Evolutionary conservation across 2,113 vertebrate species (phyloP).

Genomic region (Actinemys pallida): DNA sequence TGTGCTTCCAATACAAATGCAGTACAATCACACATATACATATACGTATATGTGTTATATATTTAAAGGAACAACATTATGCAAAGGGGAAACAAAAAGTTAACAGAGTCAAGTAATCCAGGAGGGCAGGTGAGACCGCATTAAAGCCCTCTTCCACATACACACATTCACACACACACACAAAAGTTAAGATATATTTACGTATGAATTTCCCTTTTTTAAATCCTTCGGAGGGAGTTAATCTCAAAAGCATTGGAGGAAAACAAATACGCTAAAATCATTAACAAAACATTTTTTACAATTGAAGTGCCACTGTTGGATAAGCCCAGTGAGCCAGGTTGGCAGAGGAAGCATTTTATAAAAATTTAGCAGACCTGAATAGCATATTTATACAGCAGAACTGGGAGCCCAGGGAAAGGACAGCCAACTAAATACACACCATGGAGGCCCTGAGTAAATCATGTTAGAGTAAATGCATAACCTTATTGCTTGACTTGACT

Average conservation of each 20-base stretch:
- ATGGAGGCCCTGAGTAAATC: constrained; percentile 35
- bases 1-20: constrained; percentile 39
- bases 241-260: constrained; percentile 25
- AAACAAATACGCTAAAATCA: constrained; percentile 58
- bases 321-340: constrained; percentile 52
- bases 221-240: constrained; percentile 15
- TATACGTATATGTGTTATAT: neutral
- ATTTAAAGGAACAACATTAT: neutral
- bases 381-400: constrained; percentile 27
- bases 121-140: neutral
- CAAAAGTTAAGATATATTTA: neutral
- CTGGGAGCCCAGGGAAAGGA: constrained; percentile 29
- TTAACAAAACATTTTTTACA: constrained; percentile 53
- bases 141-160: neutral
- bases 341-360: constrained; percentile 37
- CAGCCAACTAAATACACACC: constrained; percentile 36
- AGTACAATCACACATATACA: neutral
- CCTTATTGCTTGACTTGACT: constrained; percentile 3
- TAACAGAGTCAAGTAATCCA: neutral
- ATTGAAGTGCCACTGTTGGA: constrained; percentile 27
- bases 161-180: neutral
- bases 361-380: constrained; percentile 51
- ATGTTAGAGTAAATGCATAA: constrained; percentile 30
- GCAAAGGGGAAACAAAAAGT: neutral
- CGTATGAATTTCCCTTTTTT: constrained; percentile 29